Evolutionary conservation across 2,888 invertebrate genomes (phyloP).

Genomic region (Coenonympha arcania): DNA sequence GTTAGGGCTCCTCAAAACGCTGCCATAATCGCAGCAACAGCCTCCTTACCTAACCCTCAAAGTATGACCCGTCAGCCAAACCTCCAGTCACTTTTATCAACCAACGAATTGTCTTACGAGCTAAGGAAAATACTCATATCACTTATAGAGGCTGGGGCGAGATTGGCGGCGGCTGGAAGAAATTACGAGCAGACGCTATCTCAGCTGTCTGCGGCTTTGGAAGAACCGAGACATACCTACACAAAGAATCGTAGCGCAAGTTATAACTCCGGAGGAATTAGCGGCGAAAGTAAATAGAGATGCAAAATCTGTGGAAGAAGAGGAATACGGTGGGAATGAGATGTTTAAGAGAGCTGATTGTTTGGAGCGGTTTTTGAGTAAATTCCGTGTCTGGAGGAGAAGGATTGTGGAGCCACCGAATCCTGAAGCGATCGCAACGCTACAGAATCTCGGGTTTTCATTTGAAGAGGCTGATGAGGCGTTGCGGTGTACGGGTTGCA

Average conservation of each 20-base stretch:
- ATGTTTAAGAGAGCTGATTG: constrained; percentile 52
- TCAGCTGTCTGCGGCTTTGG: constrained; percentile 55
- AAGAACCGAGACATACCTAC: constrained; percentile 45
- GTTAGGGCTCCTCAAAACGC: constrained; percentile 57
- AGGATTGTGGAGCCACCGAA: constrained; percentile 53
- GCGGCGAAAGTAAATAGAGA: constrained; percentile 43
- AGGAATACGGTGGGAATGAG: constrained; percentile 32
- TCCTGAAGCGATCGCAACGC: constrained; percentile 44
- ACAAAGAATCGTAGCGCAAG: constrained; percentile 47
- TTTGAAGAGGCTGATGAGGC: constrained; percentile 53
- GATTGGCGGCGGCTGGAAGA: constrained; percentile 57
- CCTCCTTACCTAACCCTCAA: constrained; percentile 51
- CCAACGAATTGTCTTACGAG: constrained; percentile 61
- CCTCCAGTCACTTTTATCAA: constrained; percentile 58
- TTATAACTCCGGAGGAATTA: constrained; percentile 61
- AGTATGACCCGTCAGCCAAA: constrained; percentile 54
- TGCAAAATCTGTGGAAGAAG: constrained; percentile 10
- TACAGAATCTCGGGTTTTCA: constrained; percentile 56
- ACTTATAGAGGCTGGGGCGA: constrained; percentile 61
- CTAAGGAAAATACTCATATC: constrained; percentile 62
- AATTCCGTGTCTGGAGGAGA: constrained; percentile 56
- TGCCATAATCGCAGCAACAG: constrained; percentile 62
- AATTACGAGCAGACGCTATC: constrained; percentile 58
- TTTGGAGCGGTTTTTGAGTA: constrained; percentile 55
- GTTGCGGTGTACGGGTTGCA: constrained; percentile 52